Evolutionary conservation across 1,140 invertebrate genomes (phyloP).

Genomic region (Microplitis demolitor): DNA sequence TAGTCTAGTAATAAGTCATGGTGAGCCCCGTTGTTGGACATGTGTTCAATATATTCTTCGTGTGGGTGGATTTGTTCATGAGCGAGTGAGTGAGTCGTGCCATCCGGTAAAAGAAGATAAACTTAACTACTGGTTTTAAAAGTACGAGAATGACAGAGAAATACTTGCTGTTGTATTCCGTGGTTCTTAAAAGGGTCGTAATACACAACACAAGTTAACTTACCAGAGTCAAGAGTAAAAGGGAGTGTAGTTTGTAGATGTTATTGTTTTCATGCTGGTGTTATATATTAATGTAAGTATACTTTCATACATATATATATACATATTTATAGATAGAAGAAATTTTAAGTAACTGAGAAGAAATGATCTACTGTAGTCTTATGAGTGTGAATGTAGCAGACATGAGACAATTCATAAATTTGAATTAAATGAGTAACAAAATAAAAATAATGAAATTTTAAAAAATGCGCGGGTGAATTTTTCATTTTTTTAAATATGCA

Average conservation of each 20-base stretch:
- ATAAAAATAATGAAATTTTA: no score
- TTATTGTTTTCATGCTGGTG: no score
- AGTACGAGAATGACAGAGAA: neutral
- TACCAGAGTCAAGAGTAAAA: neutral
- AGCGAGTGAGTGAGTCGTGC: conserved; percentile 19
- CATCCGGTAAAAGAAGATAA: conserved; percentile 23
- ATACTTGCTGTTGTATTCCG: neutral
- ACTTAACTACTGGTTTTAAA: neutral
- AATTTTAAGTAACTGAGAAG: no score
- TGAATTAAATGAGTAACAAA: no score
- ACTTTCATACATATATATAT: neutral
- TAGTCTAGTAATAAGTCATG: neutral
- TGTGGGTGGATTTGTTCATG: conserved; percentile 18
- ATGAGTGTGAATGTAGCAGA: no score
- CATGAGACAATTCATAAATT: no score
- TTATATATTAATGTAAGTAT: no score
- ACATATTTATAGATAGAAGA: no score
- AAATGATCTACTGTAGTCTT: no score
- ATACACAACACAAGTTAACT: neutral
- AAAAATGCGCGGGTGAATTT: no score
- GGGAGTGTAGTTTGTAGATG: neutral
- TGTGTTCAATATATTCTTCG: conserved; percentile 9
- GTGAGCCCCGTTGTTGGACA: neutral
- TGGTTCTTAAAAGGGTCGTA: conserved; percentile 8
- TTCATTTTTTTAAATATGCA: no score